Evolutionary conservation across 2,797 vertebrate genomes (phyloP), one percentile per base, ranked within the genome.

Genomic region (Sandelia bainsii): DNA sequence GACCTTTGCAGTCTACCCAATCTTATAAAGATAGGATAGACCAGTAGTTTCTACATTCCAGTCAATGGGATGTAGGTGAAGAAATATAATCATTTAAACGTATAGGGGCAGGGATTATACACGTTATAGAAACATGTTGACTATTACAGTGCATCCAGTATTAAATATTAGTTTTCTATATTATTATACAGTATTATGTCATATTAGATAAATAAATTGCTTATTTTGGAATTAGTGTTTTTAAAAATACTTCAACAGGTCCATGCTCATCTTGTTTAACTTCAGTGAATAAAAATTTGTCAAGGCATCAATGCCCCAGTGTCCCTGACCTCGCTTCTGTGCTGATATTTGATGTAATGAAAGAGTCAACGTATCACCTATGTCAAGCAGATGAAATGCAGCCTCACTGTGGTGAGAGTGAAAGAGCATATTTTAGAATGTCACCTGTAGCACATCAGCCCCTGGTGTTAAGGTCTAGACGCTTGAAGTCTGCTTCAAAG

Each of bases 401-500:
- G 66, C 54, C 65, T 62, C 32, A 17, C 69, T 64, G 72, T 39
- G 62, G 52, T 67, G 64, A 61, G 46, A 16, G 57, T 59, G 54
- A 86, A 85, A 87, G 75, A 72, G 72, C 76, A 77, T 81, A 69
- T 72, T 80, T 81, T 48, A 73, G 52, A 78, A 86, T 80, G 72
- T 81, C 82, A 84, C 73, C 75, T 88, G 72, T 37, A 60, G 67
- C 69, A 50, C 39, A 16, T 16, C 13, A 50, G 39, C 44, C 17
- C 0, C 2, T 20, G 50, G 59, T 34, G 20, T 48, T 32, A 56
- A 16, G 29, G 69, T 39, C 2, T 5, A 60, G 59, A 5, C 0
- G 29, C 75, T 81, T 85, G 68, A 80, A 69, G 74, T 82, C 25
- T 10, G 27, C 76, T 81, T 88, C 77, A 87, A 89, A 87, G 79